Evolutionary conservation across 1,140 invertebrate species (phyloP).

Genomic region (Diorhabda elongata): DNA sequence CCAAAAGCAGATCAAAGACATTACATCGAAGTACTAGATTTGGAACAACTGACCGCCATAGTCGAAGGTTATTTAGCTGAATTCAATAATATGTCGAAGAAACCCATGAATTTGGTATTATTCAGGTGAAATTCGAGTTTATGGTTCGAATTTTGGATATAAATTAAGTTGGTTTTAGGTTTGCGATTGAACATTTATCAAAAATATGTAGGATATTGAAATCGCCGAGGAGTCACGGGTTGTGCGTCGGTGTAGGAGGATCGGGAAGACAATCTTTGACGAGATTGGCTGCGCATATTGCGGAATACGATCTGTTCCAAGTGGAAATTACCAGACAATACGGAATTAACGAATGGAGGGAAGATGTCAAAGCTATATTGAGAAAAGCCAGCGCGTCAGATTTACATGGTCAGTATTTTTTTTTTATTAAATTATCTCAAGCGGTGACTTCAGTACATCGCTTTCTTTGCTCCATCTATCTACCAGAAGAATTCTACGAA

Average conservation of each 20-base stretch:
- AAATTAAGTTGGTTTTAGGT: conserved; percentile 52
- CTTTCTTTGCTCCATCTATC: too few species aligned
- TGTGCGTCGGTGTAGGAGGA: conserved; percentile 86
- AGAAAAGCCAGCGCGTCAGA: conserved; percentile 77
- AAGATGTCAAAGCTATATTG: conserved; percentile 81
- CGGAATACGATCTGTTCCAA: conserved; percentile 88
- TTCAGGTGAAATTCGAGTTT: conserved; percentile 66
- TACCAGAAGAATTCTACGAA: too few species aligned
- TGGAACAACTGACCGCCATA: conserved; percentile 77
- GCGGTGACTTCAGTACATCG: too few species aligned
- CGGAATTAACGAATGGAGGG: conserved; percentile 79
- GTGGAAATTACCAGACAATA: conserved; percentile 89
- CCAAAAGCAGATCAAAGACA: conserved; percentile 84
- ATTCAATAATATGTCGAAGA: conserved; percentile 95
- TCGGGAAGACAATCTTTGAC: conserved; percentile 89
- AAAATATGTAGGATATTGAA: conserved; percentile 87
- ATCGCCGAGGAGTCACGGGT: conserved; percentile 80
- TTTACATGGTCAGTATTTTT: conserved; percentile 56
- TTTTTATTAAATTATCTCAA: too few species aligned
- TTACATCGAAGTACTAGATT: conserved; percentile 84
- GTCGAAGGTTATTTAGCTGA: conserved; percentile 88
- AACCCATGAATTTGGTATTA: conserved; percentile 94
- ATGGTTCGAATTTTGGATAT: not conserved
- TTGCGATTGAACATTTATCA: conserved; percentile 92
- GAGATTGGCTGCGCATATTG: conserved; percentile 85